phyloP scores from a whole-genome alignment of 2,888 invertebrate species.

The Crepidodera aurea region DNA sequence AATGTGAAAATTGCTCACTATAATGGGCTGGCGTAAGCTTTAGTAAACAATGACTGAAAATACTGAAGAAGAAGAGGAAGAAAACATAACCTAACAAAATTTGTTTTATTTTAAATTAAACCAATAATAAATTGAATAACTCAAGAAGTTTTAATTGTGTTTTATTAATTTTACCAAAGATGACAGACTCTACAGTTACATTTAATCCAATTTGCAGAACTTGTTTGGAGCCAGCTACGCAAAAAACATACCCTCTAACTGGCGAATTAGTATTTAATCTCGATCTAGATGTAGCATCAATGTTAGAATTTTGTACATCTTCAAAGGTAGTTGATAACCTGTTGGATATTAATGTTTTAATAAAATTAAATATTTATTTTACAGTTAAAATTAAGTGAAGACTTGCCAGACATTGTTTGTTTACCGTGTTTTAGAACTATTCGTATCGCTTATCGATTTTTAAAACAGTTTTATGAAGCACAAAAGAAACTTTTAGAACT shows the following conservation, averaged over 20 bases:
- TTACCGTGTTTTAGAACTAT: slow-evolving; percentile 25
- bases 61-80: too few relatives aligned
- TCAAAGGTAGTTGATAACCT: too few relatives aligned
- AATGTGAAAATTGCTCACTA: too few relatives aligned
- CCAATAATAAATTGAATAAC: too few relatives aligned
- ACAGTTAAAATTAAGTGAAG: slow-evolving; percentile 8
- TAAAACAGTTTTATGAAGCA: slow-evolving; percentile 27
- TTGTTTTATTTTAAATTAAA: too few relatives aligned
- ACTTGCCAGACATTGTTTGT: slow-evolving; percentile 23
- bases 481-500: background rate
- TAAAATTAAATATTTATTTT: background rate
- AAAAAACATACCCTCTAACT: slow-evolving; percentile 13
- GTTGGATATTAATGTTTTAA: too few relatives aligned
- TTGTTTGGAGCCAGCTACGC: slow-evolving; percentile 9
- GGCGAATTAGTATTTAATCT: slow-evolving; percentile 1
- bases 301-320: slow-evolving; percentile 16
- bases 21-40: too few relatives aligned
- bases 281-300: slow-evolving; percentile 10
- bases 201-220: slow-evolving; percentile 9
- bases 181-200: too few relatives aligned
- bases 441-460: slow-evolving; percentile 24
- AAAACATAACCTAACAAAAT: too few relatives aligned
- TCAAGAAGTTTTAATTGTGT: too few relatives aligned
- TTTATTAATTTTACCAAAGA: too few relatives aligned
- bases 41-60: too few relatives aligned